A percentile compares a stretch with the other conserved stretches of the same genome.
phyloP scores from a whole-genome alignment of 1,140 invertebrate species.

The Aphidius ervi region DNA sequence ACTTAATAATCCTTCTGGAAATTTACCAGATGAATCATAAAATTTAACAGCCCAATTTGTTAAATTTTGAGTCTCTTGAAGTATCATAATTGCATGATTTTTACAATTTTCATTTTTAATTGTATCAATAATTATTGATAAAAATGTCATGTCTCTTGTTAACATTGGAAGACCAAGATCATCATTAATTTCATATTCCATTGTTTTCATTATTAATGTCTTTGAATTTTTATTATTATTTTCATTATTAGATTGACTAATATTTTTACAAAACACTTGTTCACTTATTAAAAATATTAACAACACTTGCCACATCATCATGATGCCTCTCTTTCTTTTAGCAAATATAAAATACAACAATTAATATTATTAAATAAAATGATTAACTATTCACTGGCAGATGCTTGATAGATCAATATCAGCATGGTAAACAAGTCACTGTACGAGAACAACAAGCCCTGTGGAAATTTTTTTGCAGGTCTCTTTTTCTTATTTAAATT shows the following conservation, averaged over 20 bases:
- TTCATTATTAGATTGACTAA: neutral
- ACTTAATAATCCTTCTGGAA: constrained; percentile 59
- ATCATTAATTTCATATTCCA: constrained; percentile 16
- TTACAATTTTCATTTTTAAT: constrained; percentile 48
- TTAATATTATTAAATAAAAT: too few species aligned
- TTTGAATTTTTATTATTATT: constrained; percentile 7
- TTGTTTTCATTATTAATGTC: neutral
- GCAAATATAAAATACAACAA: neutral
- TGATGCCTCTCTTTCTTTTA: too few species aligned
- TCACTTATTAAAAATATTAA: neutral
- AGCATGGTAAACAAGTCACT: too few species aligned
- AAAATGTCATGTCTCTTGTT: constrained; percentile 25
- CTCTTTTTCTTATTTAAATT: too few species aligned
- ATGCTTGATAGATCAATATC: too few species aligned
- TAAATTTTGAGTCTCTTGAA: constrained; percentile 50
- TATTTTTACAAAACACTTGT: neutral
- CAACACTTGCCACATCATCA: neutral
- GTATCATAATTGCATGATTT: constrained; percentile 50
- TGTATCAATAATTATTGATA: constrained; percentile 46
- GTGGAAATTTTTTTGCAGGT: too few species aligned
- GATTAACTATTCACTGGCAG: too few species aligned
- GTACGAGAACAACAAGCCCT: too few species aligned
- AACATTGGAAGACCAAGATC: constrained; percentile 27
- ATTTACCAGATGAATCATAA: constrained; percentile 64
- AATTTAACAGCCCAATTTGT: constrained; percentile 59